Conservation (phyloP, 2,797 vertebrate genomes). For the Astyanax mexicanus region DNA sequence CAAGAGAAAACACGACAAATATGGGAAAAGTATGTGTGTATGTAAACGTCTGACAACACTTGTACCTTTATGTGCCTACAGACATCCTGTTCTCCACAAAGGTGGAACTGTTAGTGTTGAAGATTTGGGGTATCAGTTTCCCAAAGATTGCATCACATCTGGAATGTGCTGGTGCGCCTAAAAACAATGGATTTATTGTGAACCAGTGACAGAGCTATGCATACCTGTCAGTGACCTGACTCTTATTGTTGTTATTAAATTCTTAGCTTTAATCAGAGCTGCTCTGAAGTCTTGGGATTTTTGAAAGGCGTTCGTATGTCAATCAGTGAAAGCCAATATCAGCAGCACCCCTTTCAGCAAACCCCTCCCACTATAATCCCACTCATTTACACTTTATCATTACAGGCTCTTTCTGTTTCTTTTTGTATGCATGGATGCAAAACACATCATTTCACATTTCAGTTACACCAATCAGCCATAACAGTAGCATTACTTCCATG, state of each 20-base stretch:
- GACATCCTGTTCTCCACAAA: slow-evolving; percentile 28
- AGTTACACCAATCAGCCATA: no score
- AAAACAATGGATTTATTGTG: slow-evolving; percentile 37
- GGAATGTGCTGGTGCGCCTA: slow-evolving; percentile 4
- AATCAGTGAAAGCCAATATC: neutral
- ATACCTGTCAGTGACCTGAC: slow-evolving; percentile 9
- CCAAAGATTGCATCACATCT: slow-evolving; percentile 31
- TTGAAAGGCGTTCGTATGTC: slow-evolving; percentile 15
- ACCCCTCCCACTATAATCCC: neutral
- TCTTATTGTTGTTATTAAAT: neutral
- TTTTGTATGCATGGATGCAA: no score
- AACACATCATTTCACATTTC: no score
- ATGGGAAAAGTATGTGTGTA: no score
- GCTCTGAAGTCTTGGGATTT: neutral
- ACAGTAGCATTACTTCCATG: no score
- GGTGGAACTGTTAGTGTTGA: slow-evolving; percentile 34
- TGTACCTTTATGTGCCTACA: neutral
- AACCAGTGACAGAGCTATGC: neutral
- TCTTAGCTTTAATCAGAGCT: neutral
- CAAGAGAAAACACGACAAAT: no score
- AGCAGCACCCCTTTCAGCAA: no score
- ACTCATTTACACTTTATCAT: slow-evolving; percentile 1
- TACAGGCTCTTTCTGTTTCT: neutral
- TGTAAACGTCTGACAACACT: no score
- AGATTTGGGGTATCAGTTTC: slow-evolving; percentile 8